Base-by-base conservation (phyloP, 2,113 vertebrate species). In the Dicaeum eximium region DNA sequence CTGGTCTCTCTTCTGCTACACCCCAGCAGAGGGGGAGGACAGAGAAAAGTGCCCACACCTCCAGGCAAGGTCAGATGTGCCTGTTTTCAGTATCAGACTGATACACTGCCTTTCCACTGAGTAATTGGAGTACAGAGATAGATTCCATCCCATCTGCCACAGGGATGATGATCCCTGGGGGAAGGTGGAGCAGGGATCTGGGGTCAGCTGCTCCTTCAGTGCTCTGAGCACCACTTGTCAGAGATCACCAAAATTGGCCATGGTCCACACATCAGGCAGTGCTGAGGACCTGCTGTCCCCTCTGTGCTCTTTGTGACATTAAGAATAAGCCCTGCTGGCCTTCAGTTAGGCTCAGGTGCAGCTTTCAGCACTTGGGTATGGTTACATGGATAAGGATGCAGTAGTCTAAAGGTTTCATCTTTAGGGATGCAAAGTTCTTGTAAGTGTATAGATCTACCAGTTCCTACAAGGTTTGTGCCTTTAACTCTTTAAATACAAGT, bases 1-100 rank as follows among this genome's bases (percentile, higher is more conserved):
- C 35, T 2, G 16, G 21, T 21, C 38, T 85, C 13, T 25, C 9
- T 14, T 33, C 71, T 82, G 51, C 12, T 15, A 21, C 0, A 0
- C 10, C 2, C 4, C 42, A 62, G 42, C 1, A 5, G 12, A 19
- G n/a, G 37, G 27, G 5, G 12, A 19, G n/a, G 37, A 31, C 16
- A 60, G 45, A 45, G 8, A 38, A 44, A 78, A 8, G 22, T 2
- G 4, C 33, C 42, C 44, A 13, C 15, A 27, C 4, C 38, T 86
- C 28, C 19, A 72, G 2, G 1, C 15, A 28, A 44, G 24, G 35
- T 54, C 58, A 30, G 11, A 25, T 37, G 13, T 69, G 25, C 3
- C 13, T 13, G 1, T 35, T 89, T 83, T 67, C 54, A 83, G 30
- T 1, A 21, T 37, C 3, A 48, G n/a, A 7, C 38, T 33, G 47